Evolutionary conservation across 2,797 vertebrate species (phyloP).

Genomic region (Furcifer pardalis): DNA sequence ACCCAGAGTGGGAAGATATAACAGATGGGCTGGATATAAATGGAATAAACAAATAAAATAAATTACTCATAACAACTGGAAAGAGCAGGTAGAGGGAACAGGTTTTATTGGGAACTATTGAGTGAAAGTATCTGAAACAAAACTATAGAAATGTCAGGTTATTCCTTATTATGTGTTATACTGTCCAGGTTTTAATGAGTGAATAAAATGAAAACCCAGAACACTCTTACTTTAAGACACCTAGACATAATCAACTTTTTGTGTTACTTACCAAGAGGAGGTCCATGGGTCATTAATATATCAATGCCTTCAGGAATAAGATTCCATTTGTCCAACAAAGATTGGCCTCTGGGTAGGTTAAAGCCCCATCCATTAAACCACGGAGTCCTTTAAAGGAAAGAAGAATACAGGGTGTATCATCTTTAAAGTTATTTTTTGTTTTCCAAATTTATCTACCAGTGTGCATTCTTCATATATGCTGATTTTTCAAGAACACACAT

Average conservation of each 20-base stretch:
- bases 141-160: not conserved
- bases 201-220: not conserved
- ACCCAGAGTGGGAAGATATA: too few relatives aligned
- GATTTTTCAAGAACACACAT: constrained; percentile 43
- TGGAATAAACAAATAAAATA: too few relatives aligned
- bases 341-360: constrained; percentile 97
- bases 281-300: constrained; percentile 98
- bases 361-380: constrained; percentile 99
- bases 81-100: not conserved
- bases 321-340: constrained; percentile 99
- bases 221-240: not conserved
- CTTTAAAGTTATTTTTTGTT: constrained; percentile 29
- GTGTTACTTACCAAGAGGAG: constrained; percentile 91
- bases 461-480: constrained; percentile 26
- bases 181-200: not conserved
- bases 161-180: not conserved
- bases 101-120: constrained; percentile 5
- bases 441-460: constrained; percentile 34
- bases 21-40: too few relatives aligned
- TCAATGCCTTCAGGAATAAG: constrained; percentile 95
- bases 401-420: constrained; percentile 71
- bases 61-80: not conserved
- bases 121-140: not conserved
- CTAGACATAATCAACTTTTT: constrained; percentile 19
- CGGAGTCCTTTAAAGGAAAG: constrained; percentile 85